Percentiles rank a stretch among this genome's conserved stretches.
These are phyloP conservation scores for Gonatopus flavifemur DNA, from an alignment of 1,140 invertebrate genomes.

Conservation along the genomic window DNA sequence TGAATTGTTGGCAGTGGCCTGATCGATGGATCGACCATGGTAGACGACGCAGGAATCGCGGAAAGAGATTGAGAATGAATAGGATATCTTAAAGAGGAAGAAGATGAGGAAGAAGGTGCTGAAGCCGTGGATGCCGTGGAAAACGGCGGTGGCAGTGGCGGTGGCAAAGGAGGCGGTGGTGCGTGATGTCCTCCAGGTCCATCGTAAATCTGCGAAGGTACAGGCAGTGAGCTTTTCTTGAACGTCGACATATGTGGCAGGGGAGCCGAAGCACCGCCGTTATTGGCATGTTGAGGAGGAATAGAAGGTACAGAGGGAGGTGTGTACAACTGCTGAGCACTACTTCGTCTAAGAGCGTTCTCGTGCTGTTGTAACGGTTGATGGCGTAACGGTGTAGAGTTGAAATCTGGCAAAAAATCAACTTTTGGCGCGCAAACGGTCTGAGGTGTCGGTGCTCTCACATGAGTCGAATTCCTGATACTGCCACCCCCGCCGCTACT, in stretches of 20 bases:
- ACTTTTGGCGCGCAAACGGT: constrained; percentile 66
- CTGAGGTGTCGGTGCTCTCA: constrained; percentile 43
- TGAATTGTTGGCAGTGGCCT: constrained; percentile 22
- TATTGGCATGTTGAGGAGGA: constrained; percentile 27
- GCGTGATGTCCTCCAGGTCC: constrained; percentile 9
- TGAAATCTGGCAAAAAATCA: constrained; percentile 71
- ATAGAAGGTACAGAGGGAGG: constrained; percentile 19
- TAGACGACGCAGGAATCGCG: too few species aligned
- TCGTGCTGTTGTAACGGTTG: constrained; percentile 31
- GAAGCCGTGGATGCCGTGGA: constrained; percentile 20
- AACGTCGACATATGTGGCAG: constrained; percentile 53
- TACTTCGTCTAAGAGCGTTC: constrained; percentile 28
- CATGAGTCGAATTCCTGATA: constrained; percentile 13
- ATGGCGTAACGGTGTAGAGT: constrained; percentile 46
- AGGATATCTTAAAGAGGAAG: constrained; percentile 29
- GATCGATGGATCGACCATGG: constrained; percentile 20
- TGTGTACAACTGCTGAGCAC: constrained; percentile 26
- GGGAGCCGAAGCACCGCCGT: constrained; percentile 24
- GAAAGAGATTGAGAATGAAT: constrained; percentile 14
- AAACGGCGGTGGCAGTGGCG: constrained; percentile 22
- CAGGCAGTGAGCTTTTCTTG: constrained; percentile 50
- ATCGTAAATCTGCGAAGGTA: constrained; percentile 34
- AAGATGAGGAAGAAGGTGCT: constrained; percentile 22
- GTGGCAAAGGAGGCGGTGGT: constrained; percentile 8
- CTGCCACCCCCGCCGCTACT: too few species aligned